phyloP scores from a whole-genome alignment of 2,888 invertebrate genomes.

The Dorcus hopei region DNA sequence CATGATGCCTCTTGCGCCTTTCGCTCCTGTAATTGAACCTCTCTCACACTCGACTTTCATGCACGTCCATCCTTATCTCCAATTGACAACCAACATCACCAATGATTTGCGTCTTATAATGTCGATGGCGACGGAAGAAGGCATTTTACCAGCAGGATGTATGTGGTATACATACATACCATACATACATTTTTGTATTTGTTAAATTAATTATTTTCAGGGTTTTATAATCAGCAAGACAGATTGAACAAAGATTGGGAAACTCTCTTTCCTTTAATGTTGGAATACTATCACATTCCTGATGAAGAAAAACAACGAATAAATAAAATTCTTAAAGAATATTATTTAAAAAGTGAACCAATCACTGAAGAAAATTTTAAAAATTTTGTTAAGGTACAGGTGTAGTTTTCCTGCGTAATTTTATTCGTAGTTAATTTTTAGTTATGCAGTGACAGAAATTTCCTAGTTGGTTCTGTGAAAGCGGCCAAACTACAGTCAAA shows the following conservation, averaged over 20 bases:
- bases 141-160: constrained; percentile 68
- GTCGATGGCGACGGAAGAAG: constrained; percentile 68
- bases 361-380: constrained; percentile 27
- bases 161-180: too few species aligned
- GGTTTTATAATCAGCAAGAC: constrained; percentile 36
- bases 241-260: constrained; percentile 43
- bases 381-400: constrained; percentile 33
- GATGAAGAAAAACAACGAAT: constrained; percentile 21
- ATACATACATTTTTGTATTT: not conserved
- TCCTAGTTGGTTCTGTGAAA: constrained; percentile 43
- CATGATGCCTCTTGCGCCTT: constrained; percentile 34
- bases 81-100: constrained; percentile 58
- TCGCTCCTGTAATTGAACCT: constrained; percentile 38
- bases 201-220: constrained; percentile 24
- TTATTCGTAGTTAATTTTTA: constrained; percentile 51
- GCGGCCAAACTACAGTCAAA: constrained; percentile 33
- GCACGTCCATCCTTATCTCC: constrained; percentile 59
- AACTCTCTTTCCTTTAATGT: constrained; percentile 31
- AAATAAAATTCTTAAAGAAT: constrained; percentile 29
- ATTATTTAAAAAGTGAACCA: constrained; percentile 33
- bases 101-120: constrained; percentile 68
- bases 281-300: constrained; percentile 37
- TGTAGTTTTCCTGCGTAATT: constrained; percentile 48
- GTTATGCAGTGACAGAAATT: constrained; percentile 44
- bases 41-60: constrained; percentile 56